These are phyloP conservation scores for Bagarius yarrelli DNA, from an alignment of 2,113 vertebrate species.

Conservation along the genomic window DNA sequence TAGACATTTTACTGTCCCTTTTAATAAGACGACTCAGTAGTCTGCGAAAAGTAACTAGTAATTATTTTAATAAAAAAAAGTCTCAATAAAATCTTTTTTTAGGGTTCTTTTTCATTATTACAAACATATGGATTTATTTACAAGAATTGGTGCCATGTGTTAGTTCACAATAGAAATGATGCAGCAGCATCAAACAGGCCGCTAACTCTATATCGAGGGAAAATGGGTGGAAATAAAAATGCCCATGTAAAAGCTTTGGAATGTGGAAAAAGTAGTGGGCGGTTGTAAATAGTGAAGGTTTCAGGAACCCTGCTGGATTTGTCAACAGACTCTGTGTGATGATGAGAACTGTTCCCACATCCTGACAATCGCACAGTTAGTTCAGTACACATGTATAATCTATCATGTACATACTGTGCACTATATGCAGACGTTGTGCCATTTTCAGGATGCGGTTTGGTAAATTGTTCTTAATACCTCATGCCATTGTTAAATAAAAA, in stretches of 20 bases:
- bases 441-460: neutral
- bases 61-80: neutral
- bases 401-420: too few relatives aligned
- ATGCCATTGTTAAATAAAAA: neutral
- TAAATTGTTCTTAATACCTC: neutral
- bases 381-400: neutral
- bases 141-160: neutral
- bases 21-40: neutral
- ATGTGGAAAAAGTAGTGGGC: slow-evolving; percentile 12
- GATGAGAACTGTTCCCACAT: neutral
- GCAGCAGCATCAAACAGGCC: neutral
- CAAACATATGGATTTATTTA: neutral
- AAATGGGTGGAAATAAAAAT: neutral
- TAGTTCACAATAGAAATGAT: neutral
- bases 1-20: neutral
- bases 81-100: neutral
- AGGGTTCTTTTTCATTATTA: neutral
- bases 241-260: neutral
- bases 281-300: neutral
- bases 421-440: neutral
- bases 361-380: neutral
- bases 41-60: neutral
- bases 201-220: neutral
- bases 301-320: neutral
- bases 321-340: neutral